phyloP scores from a whole-genome alignment of 2,113 vertebrate species.

The Cygnus atratus region DNA sequence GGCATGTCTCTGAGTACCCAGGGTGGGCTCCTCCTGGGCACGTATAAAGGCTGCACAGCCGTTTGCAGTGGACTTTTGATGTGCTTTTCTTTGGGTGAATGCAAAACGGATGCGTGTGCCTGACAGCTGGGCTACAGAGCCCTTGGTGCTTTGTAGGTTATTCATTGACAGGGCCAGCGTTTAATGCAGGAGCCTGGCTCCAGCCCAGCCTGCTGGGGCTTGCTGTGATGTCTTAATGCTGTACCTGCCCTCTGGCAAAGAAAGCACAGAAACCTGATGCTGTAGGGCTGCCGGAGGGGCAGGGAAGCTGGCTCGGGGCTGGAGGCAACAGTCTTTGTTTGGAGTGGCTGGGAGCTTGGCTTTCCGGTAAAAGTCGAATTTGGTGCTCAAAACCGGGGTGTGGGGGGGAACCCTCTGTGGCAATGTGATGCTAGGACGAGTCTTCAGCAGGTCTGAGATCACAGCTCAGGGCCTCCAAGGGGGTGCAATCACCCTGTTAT shows the following conservation, averaged over 20 bases:
- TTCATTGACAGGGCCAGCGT: neutral
- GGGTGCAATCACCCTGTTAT: rapidly evolving
- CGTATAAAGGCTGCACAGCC: rapidly evolving
- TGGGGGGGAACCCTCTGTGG: neutral
- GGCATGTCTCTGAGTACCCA: too few species aligned
- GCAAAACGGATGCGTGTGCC: neutral
- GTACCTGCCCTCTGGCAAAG: neutral
- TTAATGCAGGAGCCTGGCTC: neutral
- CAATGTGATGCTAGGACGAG: neutral
- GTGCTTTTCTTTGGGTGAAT: neutral
- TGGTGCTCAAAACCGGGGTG: neutral
- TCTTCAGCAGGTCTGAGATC: too few species aligned
- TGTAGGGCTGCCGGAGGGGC: rapidly evolving
- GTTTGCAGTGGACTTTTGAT: neutral
- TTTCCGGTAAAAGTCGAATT: neutral
- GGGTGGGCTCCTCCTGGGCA: neutral
- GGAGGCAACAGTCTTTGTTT: neutral
- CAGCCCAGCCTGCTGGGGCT: neutral
- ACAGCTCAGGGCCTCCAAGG: neutral
- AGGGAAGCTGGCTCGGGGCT: neutral
- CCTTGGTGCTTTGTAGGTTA: neutral
- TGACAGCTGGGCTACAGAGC: neutral
- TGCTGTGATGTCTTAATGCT: neutral
- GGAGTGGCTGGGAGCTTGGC: neutral
- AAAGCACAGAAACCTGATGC: neutral